Base-by-base conservation (phyloP, 2,888 invertebrate species). In the Eupithecia inturbata region DNA sequence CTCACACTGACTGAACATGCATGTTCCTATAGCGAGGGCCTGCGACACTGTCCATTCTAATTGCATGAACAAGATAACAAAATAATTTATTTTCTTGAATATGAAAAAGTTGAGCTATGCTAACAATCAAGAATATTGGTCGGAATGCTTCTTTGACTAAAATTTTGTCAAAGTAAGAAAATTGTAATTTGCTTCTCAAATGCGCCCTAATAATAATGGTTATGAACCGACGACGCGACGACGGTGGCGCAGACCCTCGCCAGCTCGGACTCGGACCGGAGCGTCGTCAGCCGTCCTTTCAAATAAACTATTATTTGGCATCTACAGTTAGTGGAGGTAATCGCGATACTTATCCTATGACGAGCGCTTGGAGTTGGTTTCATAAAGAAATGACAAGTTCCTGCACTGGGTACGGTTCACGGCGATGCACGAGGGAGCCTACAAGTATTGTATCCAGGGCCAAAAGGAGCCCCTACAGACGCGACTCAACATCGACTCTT, bases 291-390 rank as follows among this genome's bases (percentile, higher is more conserved):
- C 69, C 28, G 60, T 70, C 45, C 33, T 49, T 69, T 71, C 68
- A 66, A 69, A 71, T 72, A 72, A 75, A 72, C 68, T 74, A 73
- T 70, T 41, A 45, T 73, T 76, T 76, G 75, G 75, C 75, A 76
- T 71, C 70, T 71, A 71, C 71, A 64, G 72, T 67, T 45, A 41
- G 62, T 67, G 76, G 75, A 75, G 75, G 75, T 75, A 75, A 70
- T 69, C 69, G 69, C 69, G 60, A 75, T 68, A 68, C 71, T 68
- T 72, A 75, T 33, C 53, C 63, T 72, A 72, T 70, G 39, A 72
- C 60, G 71, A 74, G 74, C 60, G 60, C 28, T 60, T 64, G 57
- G 53, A 31, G 70, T 62, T n/a, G n/a, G n/a, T n/a, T n/a, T n/a
- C n/a, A n/a, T n/a, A n/a, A n/a, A n/a, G n/a, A 71, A 66, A 69